A percentile compares a stretch with the other conserved stretches of the same genome.
phyloP scores from a whole-genome alignment of 2,888 invertebrate genomes.

The Saturnia pavonia region DNA sequence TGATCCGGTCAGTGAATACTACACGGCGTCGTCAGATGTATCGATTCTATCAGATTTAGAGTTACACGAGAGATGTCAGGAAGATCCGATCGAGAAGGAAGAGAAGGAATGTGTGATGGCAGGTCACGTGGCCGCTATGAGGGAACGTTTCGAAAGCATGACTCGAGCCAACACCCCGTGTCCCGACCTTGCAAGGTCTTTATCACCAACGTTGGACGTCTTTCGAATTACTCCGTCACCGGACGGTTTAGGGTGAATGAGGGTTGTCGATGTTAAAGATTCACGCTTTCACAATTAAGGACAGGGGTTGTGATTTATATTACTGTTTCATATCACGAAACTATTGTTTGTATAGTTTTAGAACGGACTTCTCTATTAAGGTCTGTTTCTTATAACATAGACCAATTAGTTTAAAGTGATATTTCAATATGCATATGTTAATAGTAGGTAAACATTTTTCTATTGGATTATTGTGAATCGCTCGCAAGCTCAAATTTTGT shows the following conservation, averaged over 20 bases:
- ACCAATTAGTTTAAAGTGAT: not conserved
- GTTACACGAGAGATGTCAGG: not conserved
- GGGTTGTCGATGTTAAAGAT: not conserved
- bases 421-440: not conserved
- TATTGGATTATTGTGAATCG: not conserved
- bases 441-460: not conserved
- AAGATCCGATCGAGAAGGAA: slow-evolving; percentile 40
- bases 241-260: slow-evolving; percentile 48
- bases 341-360: slow-evolving; percentile 55
- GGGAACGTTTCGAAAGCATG: slow-evolving; percentile 76
- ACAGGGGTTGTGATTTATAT: slow-evolving; percentile 24
- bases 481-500: slow-evolving; percentile 62
- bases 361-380: slow-evolving; percentile 21
- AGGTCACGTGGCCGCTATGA: slow-evolving; percentile 78
- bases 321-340: slow-evolving; percentile 65
- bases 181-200: slow-evolving; percentile 56
- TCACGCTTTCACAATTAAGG: not conserved
- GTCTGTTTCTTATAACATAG: not conserved
- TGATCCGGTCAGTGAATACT: slow-evolving; percentile 56
- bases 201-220: slow-evolving; percentile 58
- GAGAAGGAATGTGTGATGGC: slow-evolving; percentile 62
- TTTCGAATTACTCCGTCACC: slow-evolving; percentile 66
- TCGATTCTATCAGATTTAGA: not conserved
- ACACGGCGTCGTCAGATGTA: not conserved
- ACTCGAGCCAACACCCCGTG: slow-evolving; percentile 72